phyloP scores from a whole-genome alignment of 2,113 vertebrate genomes.

The Rhinolophus sinicus region DNA sequence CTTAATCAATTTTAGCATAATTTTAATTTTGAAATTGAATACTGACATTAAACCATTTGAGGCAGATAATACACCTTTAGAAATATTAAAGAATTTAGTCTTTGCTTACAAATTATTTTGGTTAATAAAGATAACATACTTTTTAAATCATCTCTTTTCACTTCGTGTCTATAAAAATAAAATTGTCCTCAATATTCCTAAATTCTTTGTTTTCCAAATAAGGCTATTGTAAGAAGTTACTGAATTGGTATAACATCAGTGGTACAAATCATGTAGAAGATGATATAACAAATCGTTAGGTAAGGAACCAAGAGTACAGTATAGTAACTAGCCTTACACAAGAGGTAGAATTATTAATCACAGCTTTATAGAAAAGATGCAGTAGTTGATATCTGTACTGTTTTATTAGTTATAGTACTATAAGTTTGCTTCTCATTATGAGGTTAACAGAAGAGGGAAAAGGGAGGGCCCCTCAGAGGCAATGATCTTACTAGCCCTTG shows the following conservation, averaged over 20 bases:
- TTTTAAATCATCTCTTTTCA: slow-evolving; percentile 48
- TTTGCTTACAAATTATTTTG: slow-evolving; percentile 46
- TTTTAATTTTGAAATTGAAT: slow-evolving; percentile 53
- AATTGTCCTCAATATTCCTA: slow-evolving; percentile 53
- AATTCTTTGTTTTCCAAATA: slow-evolving; percentile 53
- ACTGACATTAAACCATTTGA: neutral
- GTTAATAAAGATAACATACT: slow-evolving; percentile 46
- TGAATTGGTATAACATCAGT: slow-evolving; percentile 50
- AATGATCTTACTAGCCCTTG: neutral
- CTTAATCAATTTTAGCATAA: slow-evolving; percentile 27
- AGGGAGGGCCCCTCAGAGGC: neutral
- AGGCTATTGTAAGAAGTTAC: slow-evolving; percentile 30
- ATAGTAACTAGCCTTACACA: slow-evolving; percentile 40
- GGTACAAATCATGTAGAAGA: slow-evolving; percentile 34
- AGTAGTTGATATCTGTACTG: slow-evolving; percentile 64
- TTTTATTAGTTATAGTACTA: neutral
- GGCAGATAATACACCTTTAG: slow-evolving; percentile 41
- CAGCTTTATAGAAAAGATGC: slow-evolving; percentile 77
- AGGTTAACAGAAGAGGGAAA: neutral
- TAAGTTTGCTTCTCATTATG: neutral
- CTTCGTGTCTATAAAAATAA: slow-evolving; percentile 68
- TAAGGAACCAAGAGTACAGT: slow-evolving; percentile 60
- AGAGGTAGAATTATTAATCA: slow-evolving; percentile 84
- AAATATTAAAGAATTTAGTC: slow-evolving; percentile 45
- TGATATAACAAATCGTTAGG: slow-evolving; percentile 51